phyloP scores from a whole-genome alignment of 2,888 invertebrate genomes.

The Diarsia mendica region DNA sequence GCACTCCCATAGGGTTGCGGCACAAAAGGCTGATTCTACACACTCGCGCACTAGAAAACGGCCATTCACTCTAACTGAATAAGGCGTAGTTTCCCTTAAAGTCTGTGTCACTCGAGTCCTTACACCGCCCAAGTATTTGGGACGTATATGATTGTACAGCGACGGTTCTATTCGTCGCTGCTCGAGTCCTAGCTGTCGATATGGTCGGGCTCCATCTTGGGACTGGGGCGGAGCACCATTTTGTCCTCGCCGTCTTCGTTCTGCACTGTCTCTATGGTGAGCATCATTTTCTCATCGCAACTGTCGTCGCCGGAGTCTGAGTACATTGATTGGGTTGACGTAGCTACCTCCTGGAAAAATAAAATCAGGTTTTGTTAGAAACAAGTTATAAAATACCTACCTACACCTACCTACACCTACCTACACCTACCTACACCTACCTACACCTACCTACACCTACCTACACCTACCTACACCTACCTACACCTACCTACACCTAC shows the following conservation, averaged over 20 bases:
- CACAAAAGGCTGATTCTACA: conserved; percentile 11
- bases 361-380: neutral
- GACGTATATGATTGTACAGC: conserved; percentile 51
- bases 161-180: conserved; percentile 68
- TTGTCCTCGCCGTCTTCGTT: conserved; percentile 91
- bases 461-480: no score
- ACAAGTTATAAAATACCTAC: no score
- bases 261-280: conserved; percentile 92
- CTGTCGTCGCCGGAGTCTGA: conserved; percentile 93
- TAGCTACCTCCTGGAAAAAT: conserved; percentile 84
- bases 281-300: conserved; percentile 94
- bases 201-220: conserved; percentile 81
- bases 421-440: no score
- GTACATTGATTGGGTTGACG: conserved; percentile 93
- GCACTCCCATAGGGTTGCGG: conserved; percentile 7
- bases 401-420: no score
- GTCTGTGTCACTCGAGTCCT: conserved; percentile 37
- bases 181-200: conserved; percentile 81
- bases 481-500: no score
- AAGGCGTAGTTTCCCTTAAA: conserved; percentile 21
- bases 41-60: conserved; percentile 32
- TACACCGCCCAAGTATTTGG: conserved; percentile 17
- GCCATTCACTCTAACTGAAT: neutral
- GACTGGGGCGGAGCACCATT: conserved; percentile 79
- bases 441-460: no score